A percentile compares a stretch with the other conserved stretches of the same genome.
Evolutionary conservation across 2,797 vertebrate species (phyloP).

Genomic region (Scolopax rusticola): DNA sequence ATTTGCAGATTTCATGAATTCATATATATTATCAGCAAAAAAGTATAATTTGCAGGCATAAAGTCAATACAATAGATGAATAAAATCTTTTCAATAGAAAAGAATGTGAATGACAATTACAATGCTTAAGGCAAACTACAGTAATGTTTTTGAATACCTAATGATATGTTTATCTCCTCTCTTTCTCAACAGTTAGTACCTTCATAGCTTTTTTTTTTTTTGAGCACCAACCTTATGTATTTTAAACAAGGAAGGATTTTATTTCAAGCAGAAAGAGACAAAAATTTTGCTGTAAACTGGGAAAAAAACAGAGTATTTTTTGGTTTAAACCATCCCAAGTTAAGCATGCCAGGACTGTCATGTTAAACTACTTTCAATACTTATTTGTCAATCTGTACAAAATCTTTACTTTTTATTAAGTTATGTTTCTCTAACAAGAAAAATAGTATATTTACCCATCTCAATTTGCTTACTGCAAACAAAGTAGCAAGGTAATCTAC

Average conservation of each 20-base stretch:
- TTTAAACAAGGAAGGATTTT: neutral
- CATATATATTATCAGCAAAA: neutral
- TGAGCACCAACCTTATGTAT: neutral
- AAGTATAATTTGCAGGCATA: neutral
- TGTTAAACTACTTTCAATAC: neutral
- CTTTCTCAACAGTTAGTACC: neutral
- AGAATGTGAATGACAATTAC: neutral
- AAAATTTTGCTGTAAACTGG: neutral
- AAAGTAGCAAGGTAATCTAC: neutral
- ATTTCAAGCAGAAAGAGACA: neutral
- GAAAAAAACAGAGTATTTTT: no score
- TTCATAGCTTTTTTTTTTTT: neutral
- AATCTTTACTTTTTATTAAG: neutral
- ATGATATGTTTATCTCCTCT: neutral
- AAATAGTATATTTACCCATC: neutral
- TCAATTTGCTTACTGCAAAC: neutral
- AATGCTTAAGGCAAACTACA: neutral
- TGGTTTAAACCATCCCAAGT: neutral
- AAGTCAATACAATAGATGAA: neutral
- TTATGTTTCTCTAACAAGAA: neutral
- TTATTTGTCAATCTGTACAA: neutral
- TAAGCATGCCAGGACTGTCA: neutral
- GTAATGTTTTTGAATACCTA: conserved; percentile 1
- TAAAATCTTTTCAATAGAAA: neutral
- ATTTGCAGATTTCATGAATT: neutral